Conservation (phyloP, 2,113 vertebrate genomes). For the Grammomys surdaster region DNA sequence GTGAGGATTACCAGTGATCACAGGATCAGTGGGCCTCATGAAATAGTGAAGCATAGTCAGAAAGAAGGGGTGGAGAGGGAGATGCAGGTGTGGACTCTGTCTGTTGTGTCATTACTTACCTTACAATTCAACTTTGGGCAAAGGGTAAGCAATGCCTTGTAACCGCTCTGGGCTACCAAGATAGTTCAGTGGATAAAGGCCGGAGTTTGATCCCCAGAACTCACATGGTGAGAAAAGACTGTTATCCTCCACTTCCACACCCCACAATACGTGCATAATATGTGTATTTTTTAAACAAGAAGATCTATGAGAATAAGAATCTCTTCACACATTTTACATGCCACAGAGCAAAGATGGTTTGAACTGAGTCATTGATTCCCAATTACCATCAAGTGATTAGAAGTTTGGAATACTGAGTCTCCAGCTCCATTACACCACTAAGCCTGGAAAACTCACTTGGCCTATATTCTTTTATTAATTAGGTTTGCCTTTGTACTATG, state of each 20-base stretch:
- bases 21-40: conserved; percentile 59
- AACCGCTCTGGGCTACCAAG: neutral
- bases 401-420: neutral
- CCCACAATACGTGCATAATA: neutral
- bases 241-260: neutral
- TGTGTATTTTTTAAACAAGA: neutral
- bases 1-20: neutral
- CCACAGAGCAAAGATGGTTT: conserved; percentile 16
- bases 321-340: neutral
- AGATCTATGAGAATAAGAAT: neutral
- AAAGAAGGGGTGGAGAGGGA: conserved; percentile 53
- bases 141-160: neutral
- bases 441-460: neutral
- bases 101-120: conserved; percentile 60
- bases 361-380: conserved; percentile 36
- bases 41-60: conserved; percentile 23
- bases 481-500: neutral
- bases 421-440: neutral
- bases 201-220: neutral
- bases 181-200: neutral
- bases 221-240: neutral
- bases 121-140: conserved; percentile 50
- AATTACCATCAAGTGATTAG: neutral
- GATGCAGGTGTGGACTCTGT: conserved; percentile 72
- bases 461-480: neutral